Evolutionary conservation across 1,140 invertebrate genomes (phyloP), one percentile per base, ranked within the genome.

Genomic region (Drosophila kikkawai): DNA sequence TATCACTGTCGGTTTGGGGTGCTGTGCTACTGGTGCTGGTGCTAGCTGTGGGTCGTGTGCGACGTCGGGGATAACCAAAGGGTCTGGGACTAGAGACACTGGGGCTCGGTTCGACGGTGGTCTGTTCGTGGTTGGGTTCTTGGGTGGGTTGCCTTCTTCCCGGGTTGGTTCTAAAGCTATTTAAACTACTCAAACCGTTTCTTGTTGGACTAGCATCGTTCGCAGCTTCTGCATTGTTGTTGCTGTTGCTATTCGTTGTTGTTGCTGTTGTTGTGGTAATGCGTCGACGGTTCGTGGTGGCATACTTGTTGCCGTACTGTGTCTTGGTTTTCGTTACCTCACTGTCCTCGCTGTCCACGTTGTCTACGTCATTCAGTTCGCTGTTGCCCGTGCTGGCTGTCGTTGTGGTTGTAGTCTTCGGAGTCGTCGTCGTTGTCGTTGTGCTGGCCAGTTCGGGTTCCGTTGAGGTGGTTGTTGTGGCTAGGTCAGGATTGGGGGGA

Each of bases 11-110:
- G 45, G 58, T 73, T 63, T 64, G 42, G 48, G 59, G 44, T 26
- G 56, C 48, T 59, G 57, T 55, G 63, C 39, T 68, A 65, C 39
- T 67, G 56, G 45, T 83, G 32, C 63, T 64, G n/a, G 45, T 80
- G 42, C 50, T 78, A 32, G 32, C 79, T 67, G 91, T 92, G 44
- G 86, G 90, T 80, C 90, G 84, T 63, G 79, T 87, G 45, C 87
- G 90, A 47, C 82, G 77, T 84, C 94, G 87, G 73, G 93, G 93
- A 77, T 93, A 94, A 82, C 94, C 93, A 75, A 94, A 94, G n/a
- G 94, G 94, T 86, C 94, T 91, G 60, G 94, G 94, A 91, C 94
- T 94, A 64, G 94, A 94, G 56, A 94, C 93, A 36, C 92, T 86
- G 29, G 60, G 57, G 17, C 73, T 92, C 48, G 82, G 53, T 75